Evolutionary conservation across 2,797 vertebrate genomes (phyloP).

Genomic region (Percopsis omiscomaycus): DNA sequence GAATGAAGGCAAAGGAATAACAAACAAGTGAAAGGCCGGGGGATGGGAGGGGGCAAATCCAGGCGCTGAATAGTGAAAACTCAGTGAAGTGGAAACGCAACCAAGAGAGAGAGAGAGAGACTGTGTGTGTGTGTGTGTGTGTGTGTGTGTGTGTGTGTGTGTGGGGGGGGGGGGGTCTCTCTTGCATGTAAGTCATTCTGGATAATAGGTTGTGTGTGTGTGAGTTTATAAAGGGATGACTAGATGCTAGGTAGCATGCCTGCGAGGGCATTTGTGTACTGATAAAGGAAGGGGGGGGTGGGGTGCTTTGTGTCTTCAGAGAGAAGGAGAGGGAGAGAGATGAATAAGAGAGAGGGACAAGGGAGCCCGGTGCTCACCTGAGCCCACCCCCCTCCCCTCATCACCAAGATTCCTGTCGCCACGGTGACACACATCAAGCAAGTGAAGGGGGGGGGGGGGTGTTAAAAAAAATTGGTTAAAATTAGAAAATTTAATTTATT

Average conservation of each 20-base stretch:
- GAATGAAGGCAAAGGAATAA: neutral
- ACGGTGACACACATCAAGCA: conserved; percentile 87
- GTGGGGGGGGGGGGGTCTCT: conserved; percentile 49
- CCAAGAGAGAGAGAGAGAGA: conserved; percentile 66
- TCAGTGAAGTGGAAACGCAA: conserved; percentile 96
- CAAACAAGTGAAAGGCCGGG: too few relatives aligned
- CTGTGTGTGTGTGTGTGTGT: conserved; percentile 47
- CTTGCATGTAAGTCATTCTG: conserved; percentile 49
- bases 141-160: conserved; percentile 38
- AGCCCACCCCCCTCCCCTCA: conserved; percentile 26
- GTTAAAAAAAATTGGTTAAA: conserved; percentile 93
- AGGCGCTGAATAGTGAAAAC: conserved; percentile 91
- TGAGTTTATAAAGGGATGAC: too few relatives aligned
- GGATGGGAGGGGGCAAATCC: too few relatives aligned
- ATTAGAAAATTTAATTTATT: conserved; percentile 99
- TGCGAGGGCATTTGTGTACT: too few relatives aligned
- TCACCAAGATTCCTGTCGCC: conserved; percentile 33
- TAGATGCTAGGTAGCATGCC: too few relatives aligned
- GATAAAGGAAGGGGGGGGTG: too few relatives aligned
- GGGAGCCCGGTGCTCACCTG: too few relatives aligned
- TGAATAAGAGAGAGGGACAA: conserved; percentile 41
- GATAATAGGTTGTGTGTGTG: too few relatives aligned
- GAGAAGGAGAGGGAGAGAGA: conserved; percentile 53
- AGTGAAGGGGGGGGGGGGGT: conserved; percentile 21
- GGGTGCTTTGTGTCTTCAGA: neutral